phyloP scores from a whole-genome alignment of 2,888 invertebrate species.

The Perdita meconis region DNA sequence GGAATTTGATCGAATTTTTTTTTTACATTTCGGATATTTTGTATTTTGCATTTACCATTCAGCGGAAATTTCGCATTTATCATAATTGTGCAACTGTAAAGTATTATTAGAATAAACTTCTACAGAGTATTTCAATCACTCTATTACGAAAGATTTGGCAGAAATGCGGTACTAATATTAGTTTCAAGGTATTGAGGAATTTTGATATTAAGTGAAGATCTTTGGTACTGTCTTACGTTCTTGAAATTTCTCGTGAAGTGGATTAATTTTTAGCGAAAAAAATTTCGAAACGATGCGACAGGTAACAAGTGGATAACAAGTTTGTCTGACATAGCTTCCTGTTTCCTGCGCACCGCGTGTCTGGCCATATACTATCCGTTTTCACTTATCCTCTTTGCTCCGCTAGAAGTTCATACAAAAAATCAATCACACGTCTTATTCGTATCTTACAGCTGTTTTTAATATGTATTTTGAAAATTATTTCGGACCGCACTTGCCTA shows the following conservation, averaged over 20 bases:
- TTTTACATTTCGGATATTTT: too few species aligned
- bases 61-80: background rate
- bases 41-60: too few species aligned
- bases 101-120: conserved; percentile 20
- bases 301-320: too few species aligned
- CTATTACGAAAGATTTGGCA: background rate
- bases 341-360: background rate
- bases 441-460: too few species aligned
- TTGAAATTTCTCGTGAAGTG: background rate
- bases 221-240: too few species aligned
- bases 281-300: background rate
- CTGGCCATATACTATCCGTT: background rate
- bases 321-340: too few species aligned
- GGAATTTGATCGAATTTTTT: too few species aligned
- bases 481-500: background rate
- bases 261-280: background rate
- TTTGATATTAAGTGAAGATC: background rate
- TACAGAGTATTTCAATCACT: background rate
- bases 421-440: background rate
- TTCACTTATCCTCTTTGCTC: background rate
- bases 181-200: background rate
- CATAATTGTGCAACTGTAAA: conserved; percentile 24
- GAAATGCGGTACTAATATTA: background rate
- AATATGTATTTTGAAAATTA: too few species aligned
- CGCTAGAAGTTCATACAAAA: too few species aligned